A percentile compares a stretch with the other conserved stretches of the same genome.
These are phyloP conservation scores for Sipha maydis DNA, from an alignment of 2,888 invertebrate species.

Conservation along the genomic window DNA sequence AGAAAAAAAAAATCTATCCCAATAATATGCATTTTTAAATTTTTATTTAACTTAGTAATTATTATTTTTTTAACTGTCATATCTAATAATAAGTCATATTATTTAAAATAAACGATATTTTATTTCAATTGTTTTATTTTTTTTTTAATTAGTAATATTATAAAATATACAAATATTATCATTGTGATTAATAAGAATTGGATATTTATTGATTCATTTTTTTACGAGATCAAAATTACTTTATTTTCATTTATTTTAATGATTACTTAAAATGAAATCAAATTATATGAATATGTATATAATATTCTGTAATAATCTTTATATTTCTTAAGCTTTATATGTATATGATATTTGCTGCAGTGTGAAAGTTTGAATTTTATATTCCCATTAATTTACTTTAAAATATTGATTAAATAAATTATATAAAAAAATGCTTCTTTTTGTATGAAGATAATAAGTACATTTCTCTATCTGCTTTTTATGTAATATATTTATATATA, in stretches of 20 bases:
- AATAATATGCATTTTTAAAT: conserved; percentile 34
- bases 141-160: conserved; percentile 29
- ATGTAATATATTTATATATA: background rate
- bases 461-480: background rate
- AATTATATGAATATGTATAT: conserved; percentile 54
- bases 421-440: background rate
- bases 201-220: conserved; percentile 27
- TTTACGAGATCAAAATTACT: conserved; percentile 54
- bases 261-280: conserved; percentile 31
- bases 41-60: conserved; percentile 45
- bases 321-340: conserved; percentile 45
- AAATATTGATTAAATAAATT: background rate
- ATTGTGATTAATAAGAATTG: conserved; percentile 38
- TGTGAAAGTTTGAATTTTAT: conserved; percentile 35
- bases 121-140: conserved; percentile 54
- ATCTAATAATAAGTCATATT: conserved; percentile 41
- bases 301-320: conserved; percentile 16
- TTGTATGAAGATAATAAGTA: background rate
- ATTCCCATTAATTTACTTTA: conserved; percentile 6
- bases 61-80: conserved; percentile 43
- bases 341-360: conserved; percentile 25
- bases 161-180: conserved; percentile 46
- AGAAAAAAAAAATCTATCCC: conserved; percentile 31
- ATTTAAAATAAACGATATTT: conserved; percentile 47
- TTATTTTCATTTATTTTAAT: conserved; percentile 28